Conservation (phyloP, 2,113 vertebrate genomes). For the Callithrix jacchus region DNA sequence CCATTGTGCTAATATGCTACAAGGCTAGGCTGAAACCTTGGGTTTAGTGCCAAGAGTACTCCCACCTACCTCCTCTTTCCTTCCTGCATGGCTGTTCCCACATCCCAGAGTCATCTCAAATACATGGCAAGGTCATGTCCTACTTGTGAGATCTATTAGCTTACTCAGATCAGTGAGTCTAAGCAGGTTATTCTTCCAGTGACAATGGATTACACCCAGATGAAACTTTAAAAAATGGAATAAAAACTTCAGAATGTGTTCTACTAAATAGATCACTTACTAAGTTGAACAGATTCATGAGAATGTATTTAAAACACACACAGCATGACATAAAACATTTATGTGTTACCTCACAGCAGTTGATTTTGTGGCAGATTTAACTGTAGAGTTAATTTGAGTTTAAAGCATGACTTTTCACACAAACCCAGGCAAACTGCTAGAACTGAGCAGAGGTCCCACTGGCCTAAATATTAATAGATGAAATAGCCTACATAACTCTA, state of each 20-base stretch:
- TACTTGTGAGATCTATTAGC: neutral
- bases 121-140: rapidly evolving
- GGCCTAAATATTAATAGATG: neutral
- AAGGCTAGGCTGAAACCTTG: rapidly evolving
- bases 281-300: neutral
- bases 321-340: neutral
- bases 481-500: rapidly evolving
- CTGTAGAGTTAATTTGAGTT: neutral
- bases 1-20: neutral
- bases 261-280: neutral
- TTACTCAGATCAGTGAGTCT: neutral
- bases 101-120: neutral
- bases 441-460: neutral
- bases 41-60: rapidly evolving
- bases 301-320: neutral
- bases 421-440: neutral
- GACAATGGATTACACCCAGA: neutral
- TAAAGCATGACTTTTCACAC: neutral
- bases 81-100: neutral
- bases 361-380: neutral
- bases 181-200: neutral
- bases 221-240: neutral
- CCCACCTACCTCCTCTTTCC: rapidly evolving
- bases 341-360: neutral
- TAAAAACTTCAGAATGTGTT: neutral